These are phyloP conservation scores for Taxidea taxus DNA, from an alignment of 2,113 vertebrate genomes.

Conservation along the genomic window DNA sequence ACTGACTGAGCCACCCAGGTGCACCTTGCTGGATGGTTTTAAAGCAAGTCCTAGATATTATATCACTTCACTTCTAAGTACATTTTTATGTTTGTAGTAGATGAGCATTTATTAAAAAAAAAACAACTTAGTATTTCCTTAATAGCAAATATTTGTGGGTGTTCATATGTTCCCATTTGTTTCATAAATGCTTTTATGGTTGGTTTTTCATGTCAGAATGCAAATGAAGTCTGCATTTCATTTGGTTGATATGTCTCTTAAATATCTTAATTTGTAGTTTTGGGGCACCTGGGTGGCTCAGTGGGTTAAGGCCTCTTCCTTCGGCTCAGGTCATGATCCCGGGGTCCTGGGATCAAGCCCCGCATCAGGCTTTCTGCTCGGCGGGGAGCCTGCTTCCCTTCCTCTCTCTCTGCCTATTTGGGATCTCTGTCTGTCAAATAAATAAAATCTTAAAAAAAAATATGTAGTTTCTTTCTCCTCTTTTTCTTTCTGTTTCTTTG, in stretches of 20 bases:
- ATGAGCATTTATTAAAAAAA: background rate
- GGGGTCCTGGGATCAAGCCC: no score
- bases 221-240: background rate
- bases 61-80: background rate
- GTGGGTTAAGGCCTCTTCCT: no score
- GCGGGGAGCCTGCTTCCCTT: no score
- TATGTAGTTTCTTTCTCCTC: background rate
- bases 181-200: background rate
- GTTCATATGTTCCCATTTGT: background rate
- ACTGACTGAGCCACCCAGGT: background rate
- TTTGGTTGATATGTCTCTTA: background rate
- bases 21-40: background rate
- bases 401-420: no score
- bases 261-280: background rate
- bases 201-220: constrained; percentile 17
- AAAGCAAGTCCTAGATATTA: background rate
- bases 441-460: no score
- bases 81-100: background rate
- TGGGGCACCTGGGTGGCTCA: no score
- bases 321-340: no score
- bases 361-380: no score
- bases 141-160: background rate
- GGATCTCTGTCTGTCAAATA: no score
- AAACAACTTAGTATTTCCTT: background rate
- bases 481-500: background rate